Evolutionary conservation across 1,140 invertebrate genomes (phyloP), one percentile per base, ranked within the genome.

Genomic region (Lasaia peninsularis): DNA sequence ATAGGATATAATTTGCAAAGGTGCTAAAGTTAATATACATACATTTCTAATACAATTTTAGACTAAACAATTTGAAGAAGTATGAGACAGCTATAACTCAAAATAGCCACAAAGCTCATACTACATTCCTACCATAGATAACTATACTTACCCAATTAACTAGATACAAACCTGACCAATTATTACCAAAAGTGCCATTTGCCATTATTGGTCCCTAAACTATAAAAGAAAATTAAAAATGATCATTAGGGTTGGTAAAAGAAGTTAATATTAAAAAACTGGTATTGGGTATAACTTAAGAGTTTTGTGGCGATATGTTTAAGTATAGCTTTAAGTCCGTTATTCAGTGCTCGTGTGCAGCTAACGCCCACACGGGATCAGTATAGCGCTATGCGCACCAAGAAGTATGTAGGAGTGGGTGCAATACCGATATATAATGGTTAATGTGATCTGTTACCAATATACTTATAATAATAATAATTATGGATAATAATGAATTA

Each of bases 341-440:
- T 79, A 73, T n/a, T 33, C 85, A 70, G 85, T 86, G 60, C 75
- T 80, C 81, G 81, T 74, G 81, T 75, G 85, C 80, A 60, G 84
- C 84, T 14, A 1, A 16, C n/a, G 82, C 82, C 82, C 82, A 76
- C 80, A 76, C 77, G 78, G 82, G 68, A 71, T 62, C 59, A 52
- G 67, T 58, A 32, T 21, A 63, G 81, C 81, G 80, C 75, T 52
- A 12, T 37, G 80, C 80, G 78, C 78, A 81, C 80, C 82, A 86
- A 81, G 82, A 88, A 81, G 51, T 73, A 5, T 34, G 11, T 48
- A 52, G 65, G 52, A 81, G 67, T 82, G 54, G 52, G 51, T 69
- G 59, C 31, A 68, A 65, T 49, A 56, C 12, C 52, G 63, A 78
- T 63, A 49, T 63, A 58, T 52, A 37, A 44, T 52, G 54, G 68